Percentiles rank a stretch among this genome's conserved stretches.
Evolutionary conservation across 2,888 invertebrate species (phyloP).

Genomic region (Tetragonisca angustula): DNA sequence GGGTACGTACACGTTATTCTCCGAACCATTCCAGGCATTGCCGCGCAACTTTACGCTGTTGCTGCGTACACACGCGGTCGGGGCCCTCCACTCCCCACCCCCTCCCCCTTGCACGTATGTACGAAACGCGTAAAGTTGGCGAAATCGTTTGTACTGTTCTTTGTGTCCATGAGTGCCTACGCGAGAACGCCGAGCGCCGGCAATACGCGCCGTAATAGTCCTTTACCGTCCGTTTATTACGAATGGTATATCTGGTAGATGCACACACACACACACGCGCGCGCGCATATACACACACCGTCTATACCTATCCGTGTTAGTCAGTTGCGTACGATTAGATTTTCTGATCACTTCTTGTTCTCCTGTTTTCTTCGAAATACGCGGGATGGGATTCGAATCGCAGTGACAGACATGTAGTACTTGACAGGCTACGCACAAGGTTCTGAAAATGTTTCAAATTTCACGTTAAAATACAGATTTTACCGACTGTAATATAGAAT

Average conservation of each 20-base stretch:
- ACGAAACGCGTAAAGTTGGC: constrained; percentile 60
- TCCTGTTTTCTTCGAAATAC: not conserved
- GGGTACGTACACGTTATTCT: constrained; percentile 42
- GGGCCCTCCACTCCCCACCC: not conserved
- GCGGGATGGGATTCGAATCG: no score
- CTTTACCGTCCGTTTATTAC: constrained; percentile 65
- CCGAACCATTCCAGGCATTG: constrained; percentile 45
- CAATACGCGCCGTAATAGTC: constrained; percentile 56
- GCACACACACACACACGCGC: no score
- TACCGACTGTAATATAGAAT: no score
- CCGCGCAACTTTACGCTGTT: constrained; percentile 62
- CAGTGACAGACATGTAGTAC: no score
- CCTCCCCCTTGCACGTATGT: constrained; percentile 33
- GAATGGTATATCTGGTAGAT: no score
- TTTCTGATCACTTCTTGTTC: not conserved
- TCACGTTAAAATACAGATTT: no score
- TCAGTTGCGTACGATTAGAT: not conserved
- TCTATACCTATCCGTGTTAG: not conserved
- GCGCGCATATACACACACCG: not conserved
- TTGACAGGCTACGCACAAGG: no score
- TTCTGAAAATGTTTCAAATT: no score
- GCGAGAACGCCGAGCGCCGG: constrained; percentile 24
- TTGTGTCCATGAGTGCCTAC: constrained; percentile 58
- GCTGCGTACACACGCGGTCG: constrained; percentile 10
- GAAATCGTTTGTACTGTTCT: constrained; percentile 70